These are phyloP conservation scores for Apostichopus japonicus DNA, from an alignment of 35 echinoderm and acorn worm species.

Conservation along the genomic window DNA sequence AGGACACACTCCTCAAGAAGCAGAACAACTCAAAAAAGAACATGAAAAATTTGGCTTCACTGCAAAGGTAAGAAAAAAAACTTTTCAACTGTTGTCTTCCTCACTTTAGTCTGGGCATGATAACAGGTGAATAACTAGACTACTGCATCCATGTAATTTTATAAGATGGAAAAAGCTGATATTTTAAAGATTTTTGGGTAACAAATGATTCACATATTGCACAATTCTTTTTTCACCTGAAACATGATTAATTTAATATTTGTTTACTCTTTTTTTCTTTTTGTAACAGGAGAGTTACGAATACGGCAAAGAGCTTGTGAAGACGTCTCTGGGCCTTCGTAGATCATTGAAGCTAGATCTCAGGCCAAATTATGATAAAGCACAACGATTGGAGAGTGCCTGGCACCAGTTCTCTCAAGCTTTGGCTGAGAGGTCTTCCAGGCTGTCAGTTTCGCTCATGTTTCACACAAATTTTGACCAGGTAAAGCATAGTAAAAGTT, in stretches of 20 bases:
- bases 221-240: no score
- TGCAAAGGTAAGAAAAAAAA: constrained; percentile 68
- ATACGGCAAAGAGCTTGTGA: constrained; percentile 86
- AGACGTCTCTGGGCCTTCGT: constrained; percentile 78
- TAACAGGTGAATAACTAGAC: no score
- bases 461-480: constrained; percentile 92
- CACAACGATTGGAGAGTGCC: constrained; percentile 76
- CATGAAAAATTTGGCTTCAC: constrained; percentile 89
- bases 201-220: no score
- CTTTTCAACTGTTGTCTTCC: no score
- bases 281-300: constrained; percentile 85
- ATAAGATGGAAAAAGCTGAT: no score
- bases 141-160: no score
- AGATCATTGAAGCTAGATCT: constrained; percentile 78
- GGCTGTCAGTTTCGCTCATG: constrained; percentile 92
- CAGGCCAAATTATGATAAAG: constrained; percentile 85
- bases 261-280: not conserved
- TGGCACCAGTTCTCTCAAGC: constrained; percentile 88
- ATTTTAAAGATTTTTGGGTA: no score
- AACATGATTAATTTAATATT: no score
- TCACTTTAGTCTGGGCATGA: no score
- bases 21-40: constrained; percentile 76
- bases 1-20: constrained; percentile 78
- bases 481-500: constrained; percentile 36
- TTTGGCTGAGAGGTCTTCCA: constrained; percentile 74